A percentile compares a stretch with the other conserved stretches of the same genome.
These are phyloP conservation scores for Carcharodon carcharias DNA, from an alignment of 2,797 vertebrate genomes.

Conservation along the genomic window DNA sequence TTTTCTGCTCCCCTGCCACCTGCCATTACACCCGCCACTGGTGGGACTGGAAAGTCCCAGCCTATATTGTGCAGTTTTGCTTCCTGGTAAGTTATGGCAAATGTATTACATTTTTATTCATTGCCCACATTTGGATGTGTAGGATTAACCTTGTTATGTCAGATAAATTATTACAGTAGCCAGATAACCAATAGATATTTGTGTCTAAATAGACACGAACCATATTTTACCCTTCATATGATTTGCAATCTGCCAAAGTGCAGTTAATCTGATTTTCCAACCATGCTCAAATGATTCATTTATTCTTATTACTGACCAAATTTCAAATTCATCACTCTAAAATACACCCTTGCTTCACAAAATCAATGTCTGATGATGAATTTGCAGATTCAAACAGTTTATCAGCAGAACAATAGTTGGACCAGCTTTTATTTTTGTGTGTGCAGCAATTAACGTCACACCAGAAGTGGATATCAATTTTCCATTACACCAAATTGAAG, in stretches of 20 bases:
- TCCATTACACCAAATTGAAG: not conserved
- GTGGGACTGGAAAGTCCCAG: too few species aligned
- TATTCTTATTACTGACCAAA: not conserved
- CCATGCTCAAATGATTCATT: not conserved
- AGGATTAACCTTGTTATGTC: not conserved
- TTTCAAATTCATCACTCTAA: constrained; percentile 20
- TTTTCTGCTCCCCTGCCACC: too few species aligned
- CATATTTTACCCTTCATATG: not conserved
- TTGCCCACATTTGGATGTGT: not conserved
- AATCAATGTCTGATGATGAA: constrained; percentile 4
- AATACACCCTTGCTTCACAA: not conserved
- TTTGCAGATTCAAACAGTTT: not conserved
- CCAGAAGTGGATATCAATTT: not conserved
- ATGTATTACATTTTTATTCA: not conserved
- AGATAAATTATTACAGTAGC: not conserved
- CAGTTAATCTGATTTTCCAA: not conserved
- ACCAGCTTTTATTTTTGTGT: constrained; percentile 9
- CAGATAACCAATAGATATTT: not conserved
- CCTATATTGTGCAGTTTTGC: not conserved
- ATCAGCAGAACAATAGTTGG: not conserved
- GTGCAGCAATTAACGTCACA: not conserved
- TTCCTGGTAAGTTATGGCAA: not conserved
- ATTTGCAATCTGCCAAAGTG: not conserved
- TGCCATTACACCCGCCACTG: too few species aligned
- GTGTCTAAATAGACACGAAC: not conserved